Conservation (phyloP, 2,113 vertebrate species). For the zebrafish (Danio rerio) region DNA sequence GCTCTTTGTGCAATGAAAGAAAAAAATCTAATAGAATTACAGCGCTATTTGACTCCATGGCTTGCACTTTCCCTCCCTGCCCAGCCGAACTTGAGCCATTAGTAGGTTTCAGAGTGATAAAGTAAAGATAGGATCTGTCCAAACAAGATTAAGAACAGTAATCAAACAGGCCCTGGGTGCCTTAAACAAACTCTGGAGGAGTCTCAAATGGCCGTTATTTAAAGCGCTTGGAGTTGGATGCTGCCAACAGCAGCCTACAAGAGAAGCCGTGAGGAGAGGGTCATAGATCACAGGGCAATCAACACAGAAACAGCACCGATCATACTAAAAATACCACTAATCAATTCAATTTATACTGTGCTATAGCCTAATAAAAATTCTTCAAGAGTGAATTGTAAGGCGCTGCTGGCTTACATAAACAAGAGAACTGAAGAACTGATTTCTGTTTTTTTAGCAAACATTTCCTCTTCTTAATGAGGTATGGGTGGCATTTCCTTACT, state of each 20-base stretch:
- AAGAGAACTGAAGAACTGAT: slow-evolving; percentile 14
- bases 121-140: slow-evolving; percentile 47
- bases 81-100: slow-evolving; percentile 6
- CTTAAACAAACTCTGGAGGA: slow-evolving; percentile 71
- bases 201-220: slow-evolving; percentile 50
- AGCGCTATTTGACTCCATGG: slow-evolving; percentile 10
- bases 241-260: slow-evolving; percentile 11
- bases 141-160: slow-evolving; percentile 63
- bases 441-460: background rate
- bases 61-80: slow-evolving; percentile 14
- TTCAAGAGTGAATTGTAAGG: background rate
- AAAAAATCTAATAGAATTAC: background rate
- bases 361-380: background rate
- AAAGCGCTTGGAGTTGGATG: slow-evolving; percentile 51
- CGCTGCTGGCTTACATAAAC: background rate
- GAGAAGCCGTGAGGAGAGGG: slow-evolving; percentile 19
- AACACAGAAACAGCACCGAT: slow-evolving; percentile 19
- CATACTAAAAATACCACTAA: slow-evolving; percentile 27
- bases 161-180: slow-evolving; percentile 68
- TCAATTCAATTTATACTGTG: slow-evolving; percentile 4
- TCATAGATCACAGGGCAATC: slow-evolving; percentile 29
- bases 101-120: slow-evolving; percentile 23
- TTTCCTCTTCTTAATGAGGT: slow-evolving; percentile 5
- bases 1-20: slow-evolving; percentile 33
- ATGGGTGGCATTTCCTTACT: slow-evolving; percentile 29